Evolutionary conservation across 2,888 invertebrate genomes (phyloP).

Genomic region (Arctia plantaginis): DNA sequence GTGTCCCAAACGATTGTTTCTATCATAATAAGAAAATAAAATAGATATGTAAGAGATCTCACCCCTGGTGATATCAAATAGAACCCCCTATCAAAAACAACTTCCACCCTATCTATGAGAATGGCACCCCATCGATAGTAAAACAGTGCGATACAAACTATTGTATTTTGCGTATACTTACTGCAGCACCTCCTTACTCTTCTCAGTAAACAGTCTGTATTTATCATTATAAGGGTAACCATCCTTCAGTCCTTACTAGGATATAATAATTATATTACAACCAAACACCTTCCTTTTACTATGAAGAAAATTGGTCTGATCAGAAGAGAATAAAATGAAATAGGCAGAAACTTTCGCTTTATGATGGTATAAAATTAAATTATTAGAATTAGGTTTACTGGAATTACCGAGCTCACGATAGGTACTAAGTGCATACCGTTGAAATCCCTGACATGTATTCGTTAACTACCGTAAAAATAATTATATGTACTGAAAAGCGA

Average conservation of each 20-base stretch:
- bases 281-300: not conserved
- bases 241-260: conserved; percentile 27
- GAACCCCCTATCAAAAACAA: not conserved
- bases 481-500: too few relatives aligned
- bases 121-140: conserved; percentile 32
- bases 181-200: conserved; percentile 45
- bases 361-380: too few relatives aligned
- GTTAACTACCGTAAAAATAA: too few relatives aligned
- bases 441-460: too few relatives aligned
- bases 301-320: not conserved
- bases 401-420: too few relatives aligned
- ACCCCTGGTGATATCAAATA: not conserved
- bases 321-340: too few relatives aligned
- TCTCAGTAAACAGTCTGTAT: conserved; percentile 61
- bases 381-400: too few relatives aligned
- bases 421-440: too few relatives aligned
- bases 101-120: conserved; percentile 11
- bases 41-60: not conserved
- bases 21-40: not conserved
- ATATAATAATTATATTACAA: not conserved
- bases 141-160: conserved; percentile 51
- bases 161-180: conserved; percentile 53
- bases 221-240: conserved; percentile 55
- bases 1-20: not conserved
- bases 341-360: too few relatives aligned